Evolutionary conservation across 2,888 invertebrate species (phyloP).

Genomic region (Lasioglossum villosulum): DNA sequence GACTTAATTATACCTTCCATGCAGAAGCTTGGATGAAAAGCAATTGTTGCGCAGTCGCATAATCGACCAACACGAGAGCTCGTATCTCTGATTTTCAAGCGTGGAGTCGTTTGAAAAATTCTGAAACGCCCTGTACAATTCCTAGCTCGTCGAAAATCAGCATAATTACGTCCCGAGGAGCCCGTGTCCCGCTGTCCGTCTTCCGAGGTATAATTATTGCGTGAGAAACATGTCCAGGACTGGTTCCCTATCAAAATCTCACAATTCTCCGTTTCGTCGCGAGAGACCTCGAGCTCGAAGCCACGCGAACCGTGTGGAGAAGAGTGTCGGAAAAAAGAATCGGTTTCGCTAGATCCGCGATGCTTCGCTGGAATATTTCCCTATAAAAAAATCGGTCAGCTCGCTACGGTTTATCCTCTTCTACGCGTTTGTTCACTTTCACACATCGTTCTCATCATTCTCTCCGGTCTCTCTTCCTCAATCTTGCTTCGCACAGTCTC

Average conservation of each 20-base stretch:
- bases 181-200: neutral
- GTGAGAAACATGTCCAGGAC: neutral
- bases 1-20: neutral
- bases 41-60: neutral
- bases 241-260: neutral
- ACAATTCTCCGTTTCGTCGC: neutral
- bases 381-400: conserved; percentile 53
- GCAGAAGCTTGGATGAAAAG: neutral
- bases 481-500: neutral
- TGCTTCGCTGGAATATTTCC: conserved; percentile 28
- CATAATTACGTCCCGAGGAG: neutral
- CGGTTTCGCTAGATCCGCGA: conserved; percentile 21
- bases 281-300: conserved; percentile 23
- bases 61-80: neutral
- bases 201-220: conserved; percentile 5
- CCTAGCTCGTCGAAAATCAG: neutral
- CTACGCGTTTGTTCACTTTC: conserved; percentile 22
- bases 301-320: conserved; percentile 38
- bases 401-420: conserved; percentile 29
- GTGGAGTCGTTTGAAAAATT: neutral
- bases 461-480: neutral
- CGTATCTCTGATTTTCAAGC: neutral
- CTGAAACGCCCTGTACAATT: neutral
- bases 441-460: neutral
- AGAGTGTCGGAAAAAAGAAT: conserved; percentile 31